Base-by-base conservation (phyloP, 2,797 vertebrate species). In the Anguilla anguilla region DNA sequence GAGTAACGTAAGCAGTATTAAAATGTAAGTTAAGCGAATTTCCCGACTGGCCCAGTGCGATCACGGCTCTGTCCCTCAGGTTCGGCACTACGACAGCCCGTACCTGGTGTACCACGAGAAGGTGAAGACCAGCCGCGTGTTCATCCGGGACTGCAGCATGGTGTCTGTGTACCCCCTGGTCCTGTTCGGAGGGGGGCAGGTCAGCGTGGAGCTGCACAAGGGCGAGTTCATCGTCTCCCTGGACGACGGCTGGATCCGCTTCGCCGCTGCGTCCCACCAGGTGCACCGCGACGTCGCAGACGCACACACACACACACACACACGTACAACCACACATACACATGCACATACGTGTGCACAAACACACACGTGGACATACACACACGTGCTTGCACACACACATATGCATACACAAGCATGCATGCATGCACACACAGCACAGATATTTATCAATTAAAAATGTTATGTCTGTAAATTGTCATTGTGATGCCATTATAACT, bases 131-230 rank as follows among this genome's bases (percentile, higher is more conserved):
- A 99, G 98, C 88, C 97, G 98, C 0, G 95, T 99, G 72, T 99
- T 99, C 94, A 97, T 99, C 92, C 96, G 99, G 5, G 98, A 99
- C 94, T 99, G 98, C 96, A 99, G 98, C 94, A 98, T 99, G 98
- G 98, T 98, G 89, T 99, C 97, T 0, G 97, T 99, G 64, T 99
- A 99, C 93, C 96, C 98, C 0, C 95, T 99, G 91, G 97, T 99
- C 89, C 93, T 99, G 91, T 97, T 99, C 0, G 98, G 98, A 1
- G 98, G 99, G 0, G 98, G 98, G 9, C 97, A 97, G 92, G 96
- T 99, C 86, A 97, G 95, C 25, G 94, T 98, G 86, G 96, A 98
- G 90, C 96, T 98, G 90, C 96, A 97, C 72, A 97, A 93, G 84
- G 97, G 97, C 0, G 94, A 97, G 86, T 99, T 98, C 22, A 91